phyloP scores from a whole-genome alignment of 1,140 invertebrate genomes.

The Nasonia giraulti region DNA sequence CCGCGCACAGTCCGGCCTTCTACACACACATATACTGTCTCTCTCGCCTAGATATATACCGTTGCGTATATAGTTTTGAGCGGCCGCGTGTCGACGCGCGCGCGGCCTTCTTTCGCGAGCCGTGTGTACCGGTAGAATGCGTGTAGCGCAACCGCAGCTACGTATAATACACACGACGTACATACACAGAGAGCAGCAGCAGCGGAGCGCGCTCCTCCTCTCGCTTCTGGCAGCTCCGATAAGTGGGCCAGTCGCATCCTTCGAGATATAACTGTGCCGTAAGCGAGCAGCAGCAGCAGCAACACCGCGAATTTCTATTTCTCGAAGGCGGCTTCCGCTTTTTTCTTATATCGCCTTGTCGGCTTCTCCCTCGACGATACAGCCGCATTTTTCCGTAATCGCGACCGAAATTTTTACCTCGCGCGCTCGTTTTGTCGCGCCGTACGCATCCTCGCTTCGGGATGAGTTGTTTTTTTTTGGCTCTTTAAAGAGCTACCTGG shows the following conservation, averaged over 20 bases:
- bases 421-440: background rate
- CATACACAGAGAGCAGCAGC: background rate
- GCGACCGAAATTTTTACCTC: slow-evolving; percentile 48
- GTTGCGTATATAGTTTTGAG: slow-evolving; percentile 50
- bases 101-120: slow-evolving; percentile 47
- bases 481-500: background rate
- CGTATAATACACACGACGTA: slow-evolving; percentile 28
- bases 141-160: background rate
- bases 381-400: slow-evolving; percentile 41
- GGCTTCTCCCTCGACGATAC: background rate
- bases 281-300: slow-evolving; percentile 51
- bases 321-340: slow-evolving; percentile 58
- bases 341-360: background rate
- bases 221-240: slow-evolving; percentile 44
- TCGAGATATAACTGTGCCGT: slow-evolving; percentile 64
- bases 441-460: background rate
- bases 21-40: background rate
- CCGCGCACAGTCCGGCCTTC: background rate
- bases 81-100: slow-evolving; percentile 32
- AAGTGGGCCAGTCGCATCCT: slow-evolving; percentile 72
- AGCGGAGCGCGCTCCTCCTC: background rate
- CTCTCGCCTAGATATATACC: slow-evolving; percentile 45
- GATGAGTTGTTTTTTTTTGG: background rate
- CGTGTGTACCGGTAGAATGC: background rate
- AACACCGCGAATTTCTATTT: slow-evolving; percentile 70